Evolutionary conservation across 2,888 invertebrate species (phyloP), one percentile per base, ranked within the genome.

Genomic region (Machimus atricapillus): DNA sequence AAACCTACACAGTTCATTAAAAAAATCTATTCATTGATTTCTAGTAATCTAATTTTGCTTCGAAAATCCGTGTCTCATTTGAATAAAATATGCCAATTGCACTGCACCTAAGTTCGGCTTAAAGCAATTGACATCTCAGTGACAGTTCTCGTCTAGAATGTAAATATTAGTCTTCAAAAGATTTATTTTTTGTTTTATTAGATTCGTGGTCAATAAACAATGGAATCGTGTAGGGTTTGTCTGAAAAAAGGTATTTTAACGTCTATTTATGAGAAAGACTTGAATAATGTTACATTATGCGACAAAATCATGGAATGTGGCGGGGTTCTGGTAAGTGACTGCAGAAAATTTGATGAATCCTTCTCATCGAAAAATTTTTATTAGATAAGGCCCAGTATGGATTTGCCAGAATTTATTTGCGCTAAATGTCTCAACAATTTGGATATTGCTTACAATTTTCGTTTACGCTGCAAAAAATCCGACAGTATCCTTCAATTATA

Each of bases 231-330:
- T 37, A 74, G 87, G 19, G 82, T 87, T 12, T 87, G 87, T 27
- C 43, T 87, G 8, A 76, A 43, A 27, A 82, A 87, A 76, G 86
- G 74, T 7, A 23, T 46, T 12, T 46, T 85, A 31, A 74, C 74
- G 27, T 74, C 85, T 46, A 85, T 85, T 43, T 46, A 85, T 34
- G 85, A 85, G 31, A 85, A 85, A 46, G 85, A 85, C 31, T 40
- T 74, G 31, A 85, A 85, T 74, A 46, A 85, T 74, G 74, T 85
- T 16, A 73, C 85, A 1, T 31, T 85, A 19, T 74, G 46, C 46
- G 85, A 90, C 76, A 91, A 91, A 92, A 91, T 91, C 31, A 88
- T 91, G 23, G 91, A 91, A 87, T 91, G 91, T 87, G 92, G 91
- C 40, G 91, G 91, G 81, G 91, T 91, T 86, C 91, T 91, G 16